Evolutionary conservation across 2,797 vertebrate genomes (phyloP).

Genomic region (Eremophila alpestris): DNA sequence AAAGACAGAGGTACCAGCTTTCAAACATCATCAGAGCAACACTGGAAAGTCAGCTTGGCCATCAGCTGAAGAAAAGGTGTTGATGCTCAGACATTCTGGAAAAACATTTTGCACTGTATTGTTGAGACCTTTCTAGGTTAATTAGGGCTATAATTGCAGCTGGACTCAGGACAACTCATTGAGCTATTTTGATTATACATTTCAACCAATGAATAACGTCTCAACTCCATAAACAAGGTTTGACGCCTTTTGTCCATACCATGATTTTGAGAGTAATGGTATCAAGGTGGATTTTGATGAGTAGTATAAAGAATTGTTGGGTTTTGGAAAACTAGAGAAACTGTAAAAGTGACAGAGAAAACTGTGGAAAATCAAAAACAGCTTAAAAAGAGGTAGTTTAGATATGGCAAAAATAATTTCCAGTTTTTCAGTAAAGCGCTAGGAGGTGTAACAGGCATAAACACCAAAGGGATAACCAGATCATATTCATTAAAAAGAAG

Average conservation of each 20-base stretch:
- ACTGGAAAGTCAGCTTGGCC: background rate
- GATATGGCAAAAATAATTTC: background rate
- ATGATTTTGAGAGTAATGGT: background rate
- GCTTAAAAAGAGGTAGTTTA: background rate
- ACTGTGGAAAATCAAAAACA: background rate
- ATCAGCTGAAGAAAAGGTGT: background rate
- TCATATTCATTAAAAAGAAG: background rate
- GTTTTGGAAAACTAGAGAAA: background rate
- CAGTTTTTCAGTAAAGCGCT: background rate
- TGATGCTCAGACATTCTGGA: background rate
- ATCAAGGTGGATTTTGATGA: background rate
- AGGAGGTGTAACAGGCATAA: background rate
- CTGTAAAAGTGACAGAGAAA: background rate
- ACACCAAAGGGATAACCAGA: background rate
- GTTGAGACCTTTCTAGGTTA: background rate
- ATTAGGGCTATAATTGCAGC: background rate
- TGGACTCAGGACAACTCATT: background rate
- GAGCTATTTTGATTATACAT: background rate
- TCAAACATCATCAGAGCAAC: background rate
- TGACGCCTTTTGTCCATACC: background rate
- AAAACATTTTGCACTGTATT: background rate
- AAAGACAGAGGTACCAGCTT: background rate
- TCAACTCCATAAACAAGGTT: background rate
- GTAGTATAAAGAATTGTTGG: background rate
- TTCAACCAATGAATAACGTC: background rate